Percentiles rank a stretch among this genome's conserved stretches.
These are phyloP conservation scores for Ageneiosus marmoratus DNA, from an alignment of 2,113 vertebrate genomes.

Conservation along the genomic window DNA sequence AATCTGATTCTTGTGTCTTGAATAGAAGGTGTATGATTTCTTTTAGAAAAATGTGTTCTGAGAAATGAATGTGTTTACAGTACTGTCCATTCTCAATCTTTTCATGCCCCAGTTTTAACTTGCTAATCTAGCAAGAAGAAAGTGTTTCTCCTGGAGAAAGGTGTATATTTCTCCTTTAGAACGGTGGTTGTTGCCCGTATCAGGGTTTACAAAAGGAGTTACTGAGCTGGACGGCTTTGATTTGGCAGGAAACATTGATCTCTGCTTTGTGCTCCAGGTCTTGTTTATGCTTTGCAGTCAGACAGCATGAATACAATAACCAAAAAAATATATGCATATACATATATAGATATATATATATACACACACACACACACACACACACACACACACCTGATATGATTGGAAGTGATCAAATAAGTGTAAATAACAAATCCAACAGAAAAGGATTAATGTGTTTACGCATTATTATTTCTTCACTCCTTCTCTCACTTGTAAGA, in stretches of 20 bases:
- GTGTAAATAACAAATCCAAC: slow-evolving; percentile 53
- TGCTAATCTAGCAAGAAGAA: background rate
- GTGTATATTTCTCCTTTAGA: background rate
- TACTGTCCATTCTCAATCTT: background rate
- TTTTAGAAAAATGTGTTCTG: too few relatives aligned
- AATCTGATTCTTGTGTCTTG: background rate
- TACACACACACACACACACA: slow-evolving; percentile 11
- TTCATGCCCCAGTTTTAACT: background rate
- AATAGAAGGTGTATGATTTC: background rate
- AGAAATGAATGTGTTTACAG: too few relatives aligned
- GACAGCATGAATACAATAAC: background rate
- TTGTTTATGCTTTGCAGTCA: background rate
- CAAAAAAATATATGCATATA: too few relatives aligned
- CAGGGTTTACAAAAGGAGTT: background rate
- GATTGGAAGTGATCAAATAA: slow-evolving; percentile 53
- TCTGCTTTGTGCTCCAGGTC: background rate
- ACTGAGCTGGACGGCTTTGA: background rate
- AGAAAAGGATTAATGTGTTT: slow-evolving; percentile 18
- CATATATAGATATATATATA: background rate
- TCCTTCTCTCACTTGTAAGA: too few relatives aligned
- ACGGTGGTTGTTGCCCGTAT: background rate
- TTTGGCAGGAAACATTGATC: slow-evolving; percentile 12
- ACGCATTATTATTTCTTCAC: slow-evolving; percentile 20
- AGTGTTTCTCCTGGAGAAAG: background rate
- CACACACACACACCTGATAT: slow-evolving; percentile 8